These are phyloP conservation scores for Cryptophagus acutangulus DNA, from an alignment of 2,888 invertebrate genomes.

Conservation along the genomic window DNA sequence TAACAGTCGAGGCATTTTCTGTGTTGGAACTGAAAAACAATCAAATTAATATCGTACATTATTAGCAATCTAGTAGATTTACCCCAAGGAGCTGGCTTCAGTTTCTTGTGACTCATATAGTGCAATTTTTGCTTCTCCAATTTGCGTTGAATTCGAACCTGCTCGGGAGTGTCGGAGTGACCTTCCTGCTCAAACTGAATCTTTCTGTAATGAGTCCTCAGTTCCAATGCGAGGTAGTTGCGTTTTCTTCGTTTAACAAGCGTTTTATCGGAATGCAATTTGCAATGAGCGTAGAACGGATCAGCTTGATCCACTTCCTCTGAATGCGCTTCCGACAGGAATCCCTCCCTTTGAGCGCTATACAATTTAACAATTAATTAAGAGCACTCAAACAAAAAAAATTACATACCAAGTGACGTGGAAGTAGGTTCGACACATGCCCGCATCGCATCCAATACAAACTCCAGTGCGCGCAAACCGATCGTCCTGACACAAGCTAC, in stretches of 20 bases:
- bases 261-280: slow-evolving; percentile 89
- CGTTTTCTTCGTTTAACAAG: slow-evolving; percentile 73
- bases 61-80: no score
- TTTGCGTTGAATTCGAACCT: slow-evolving; percentile 71
- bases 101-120: slow-evolving; percentile 68
- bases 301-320: slow-evolving; percentile 90
- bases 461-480: slow-evolving; percentile 88
- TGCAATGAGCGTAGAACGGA: slow-evolving; percentile 96
- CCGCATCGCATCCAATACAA: slow-evolving; percentile 96
- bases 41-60: slow-evolving; percentile 1
- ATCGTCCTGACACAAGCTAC: slow-evolving; percentile 84
- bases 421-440: slow-evolving; percentile 95
- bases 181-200: slow-evolving; percentile 57
- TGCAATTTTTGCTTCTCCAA: slow-evolving; percentile 80
- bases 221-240: slow-evolving; percentile 82
- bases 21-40: slow-evolving; percentile 71
- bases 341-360: slow-evolving; percentile 89
- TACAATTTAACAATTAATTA: slow-evolving; percentile 18
- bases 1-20: slow-evolving; percentile 87
- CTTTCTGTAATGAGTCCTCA: slow-evolving; percentile 67
- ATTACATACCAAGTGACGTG: slow-evolving; percentile 86
- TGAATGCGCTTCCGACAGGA: slow-evolving; percentile 86
- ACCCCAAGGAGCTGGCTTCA: slow-evolving; percentile 83
- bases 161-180: slow-evolving; percentile 62
- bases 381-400: slow-evolving; percentile 10